Evolutionary conservation across 2,888 invertebrate species (phyloP).

Genomic region (Aethes cnicana): DNA sequence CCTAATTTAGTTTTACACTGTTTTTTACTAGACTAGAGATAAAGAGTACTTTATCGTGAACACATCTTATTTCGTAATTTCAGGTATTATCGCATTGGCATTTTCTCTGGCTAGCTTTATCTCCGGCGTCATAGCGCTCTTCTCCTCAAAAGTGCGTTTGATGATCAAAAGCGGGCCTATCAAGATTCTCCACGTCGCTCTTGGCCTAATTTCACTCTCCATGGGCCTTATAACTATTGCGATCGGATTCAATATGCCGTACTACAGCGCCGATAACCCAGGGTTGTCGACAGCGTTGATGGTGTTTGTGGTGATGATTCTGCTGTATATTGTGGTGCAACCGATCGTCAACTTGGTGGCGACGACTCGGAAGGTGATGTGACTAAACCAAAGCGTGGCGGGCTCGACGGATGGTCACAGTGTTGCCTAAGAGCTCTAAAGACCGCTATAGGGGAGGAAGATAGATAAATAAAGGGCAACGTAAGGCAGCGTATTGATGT

Average conservation of each 20-base stretch:
- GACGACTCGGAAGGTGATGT: slow-evolving; percentile 58
- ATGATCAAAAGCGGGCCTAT: slow-evolving; percentile 70
- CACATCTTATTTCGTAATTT: slow-evolving; percentile 38
- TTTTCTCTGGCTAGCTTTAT: slow-evolving; percentile 70
- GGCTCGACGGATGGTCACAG: slow-evolving; percentile 60
- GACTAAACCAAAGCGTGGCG: slow-evolving; percentile 51
- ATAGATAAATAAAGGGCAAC: too few species aligned
- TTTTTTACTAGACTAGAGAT: too few species aligned
- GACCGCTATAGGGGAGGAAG: too few species aligned
- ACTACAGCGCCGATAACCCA: slow-evolving; percentile 53
- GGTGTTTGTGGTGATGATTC: slow-evolving; percentile 55
- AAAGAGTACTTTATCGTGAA: slow-evolving; percentile 7
- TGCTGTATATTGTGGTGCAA: slow-evolving; percentile 62
- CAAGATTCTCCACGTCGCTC: slow-evolving; percentile 77
- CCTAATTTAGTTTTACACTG: too few species aligned
- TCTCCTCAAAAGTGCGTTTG: slow-evolving; percentile 75
- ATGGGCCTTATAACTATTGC: slow-evolving; percentile 76
- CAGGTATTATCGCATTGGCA: slow-evolving; percentile 78
- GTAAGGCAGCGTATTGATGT: too few species aligned
- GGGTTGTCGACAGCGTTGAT: slow-evolving; percentile 62
- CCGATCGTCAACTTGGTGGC: slow-evolving; percentile 64
- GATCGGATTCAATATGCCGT: slow-evolving; percentile 70
- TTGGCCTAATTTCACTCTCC: slow-evolving; percentile 73
- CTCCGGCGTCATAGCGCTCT: slow-evolving; percentile 75
- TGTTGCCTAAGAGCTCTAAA: slow-evolving; percentile 45